Percentiles rank a stretch among this genome's conserved stretches.
Conservation (phyloP, 1,140 invertebrate genomes). For the Chironomus striatipennis region DNA sequence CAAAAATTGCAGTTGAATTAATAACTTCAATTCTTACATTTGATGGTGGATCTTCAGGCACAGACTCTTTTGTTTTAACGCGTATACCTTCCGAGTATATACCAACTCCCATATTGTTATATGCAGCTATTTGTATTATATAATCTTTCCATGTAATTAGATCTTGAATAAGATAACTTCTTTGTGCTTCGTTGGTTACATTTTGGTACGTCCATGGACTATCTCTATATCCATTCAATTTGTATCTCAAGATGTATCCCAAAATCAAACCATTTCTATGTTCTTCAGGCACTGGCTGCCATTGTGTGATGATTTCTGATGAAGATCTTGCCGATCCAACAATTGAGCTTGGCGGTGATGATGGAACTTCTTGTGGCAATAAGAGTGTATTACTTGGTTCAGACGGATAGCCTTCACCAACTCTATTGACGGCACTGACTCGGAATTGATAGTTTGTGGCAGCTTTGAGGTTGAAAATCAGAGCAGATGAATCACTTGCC, state of each 20-base stretch:
- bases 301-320: slow-evolving; percentile 93
- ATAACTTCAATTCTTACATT: slow-evolving; percentile 66
- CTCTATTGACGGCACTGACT: slow-evolving; percentile 89
- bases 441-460: slow-evolving; percentile 93
- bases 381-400: slow-evolving; percentile 77
- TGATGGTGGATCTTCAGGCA: slow-evolving; percentile 84
- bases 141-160: slow-evolving; percentile 98
- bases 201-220: slow-evolving; percentile 83
- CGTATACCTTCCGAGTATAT: slow-evolving; percentile 83
- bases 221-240: slow-evolving; percentile 82
- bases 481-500: slow-evolving; percentile 62
- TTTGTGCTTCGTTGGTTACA: slow-evolving; percentile 86
- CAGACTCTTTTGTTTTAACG: slow-evolving; percentile 92
- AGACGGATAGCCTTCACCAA: slow-evolving; percentile 86
- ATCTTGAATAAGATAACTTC: slow-evolving; percentile 86
- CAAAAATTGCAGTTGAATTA: slow-evolving; percentile 78
- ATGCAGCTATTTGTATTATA: slow-evolving; percentile 93
- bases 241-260: slow-evolving; percentile 87
- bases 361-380: slow-evolving; percentile 88
- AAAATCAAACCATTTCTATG: slow-evolving; percentile 90
- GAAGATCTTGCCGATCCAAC: slow-evolving; percentile 85
- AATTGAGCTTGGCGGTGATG: slow-evolving; percentile 78
- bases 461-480: slow-evolving; percentile 82
- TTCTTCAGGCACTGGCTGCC: slow-evolving; percentile 89
- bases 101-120: slow-evolving; percentile 94